Evolutionary conservation across 53 echinoderm and acorn worm species (phyloP).

Genomic region (Hippasteria phrygiana): DNA sequence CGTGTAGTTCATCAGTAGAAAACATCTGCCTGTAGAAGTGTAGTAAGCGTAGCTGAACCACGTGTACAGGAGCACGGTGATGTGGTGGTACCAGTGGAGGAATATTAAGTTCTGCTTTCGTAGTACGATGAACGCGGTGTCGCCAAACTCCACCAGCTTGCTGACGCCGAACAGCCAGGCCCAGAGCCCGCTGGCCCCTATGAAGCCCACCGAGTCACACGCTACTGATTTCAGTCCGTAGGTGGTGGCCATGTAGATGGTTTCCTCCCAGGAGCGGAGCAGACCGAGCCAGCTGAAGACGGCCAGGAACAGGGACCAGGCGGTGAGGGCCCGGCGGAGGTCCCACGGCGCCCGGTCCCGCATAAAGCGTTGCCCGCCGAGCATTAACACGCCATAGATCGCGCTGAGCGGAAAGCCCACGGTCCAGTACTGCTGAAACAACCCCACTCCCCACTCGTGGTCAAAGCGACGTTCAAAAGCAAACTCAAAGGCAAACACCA

Average conservation of each 20-base stretch:
- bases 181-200: constrained; percentile 73
- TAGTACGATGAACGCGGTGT: constrained; percentile 74
- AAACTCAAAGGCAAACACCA: constrained; percentile 40
- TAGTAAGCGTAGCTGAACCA: constrained; percentile 43
- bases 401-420: constrained; percentile 44
- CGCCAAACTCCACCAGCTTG: constrained; percentile 74
- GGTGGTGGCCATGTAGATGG: constrained; percentile 21
- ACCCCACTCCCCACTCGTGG: constrained; percentile 55
- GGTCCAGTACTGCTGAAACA: constrained; percentile 65
- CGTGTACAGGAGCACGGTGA: constrained; percentile 58
- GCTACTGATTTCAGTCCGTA: constrained; percentile 65
- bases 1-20: constrained; percentile 57
- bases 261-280: constrained; percentile 41
- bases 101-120: constrained; percentile 73
- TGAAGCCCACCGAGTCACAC: constrained; percentile 68
- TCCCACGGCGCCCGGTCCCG: constrained; percentile 64
- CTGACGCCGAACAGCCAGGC: constrained; percentile 63
- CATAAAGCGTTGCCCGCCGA: constrained; percentile 74
- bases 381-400: constrained; percentile 70
- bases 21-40: constrained; percentile 44
- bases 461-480: constrained; percentile 57
- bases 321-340: constrained; percentile 65
- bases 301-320: constrained; percentile 73
- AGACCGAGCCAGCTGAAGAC: constrained; percentile 73
- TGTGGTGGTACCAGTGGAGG: constrained; percentile 79